Evolutionary conservation across 2,888 invertebrate genomes (phyloP), one percentile per base, ranked within the genome.

Genomic region (Agonopterix heracliana): DNA sequence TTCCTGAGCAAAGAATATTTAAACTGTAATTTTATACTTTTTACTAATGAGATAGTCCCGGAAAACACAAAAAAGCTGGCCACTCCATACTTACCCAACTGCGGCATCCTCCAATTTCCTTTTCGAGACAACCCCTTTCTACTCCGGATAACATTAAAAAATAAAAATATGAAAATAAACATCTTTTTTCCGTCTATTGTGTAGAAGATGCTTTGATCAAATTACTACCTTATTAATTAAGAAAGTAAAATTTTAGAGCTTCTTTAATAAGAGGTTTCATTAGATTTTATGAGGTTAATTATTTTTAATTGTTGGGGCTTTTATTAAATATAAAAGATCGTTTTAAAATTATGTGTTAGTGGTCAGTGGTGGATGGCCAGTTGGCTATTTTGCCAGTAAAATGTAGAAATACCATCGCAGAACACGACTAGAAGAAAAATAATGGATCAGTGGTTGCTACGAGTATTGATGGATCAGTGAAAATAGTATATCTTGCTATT

Each of bases 21-120:
- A 26, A 26, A 26, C 26, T 7, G 26, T 26, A 26, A 26, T 26
- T 26, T 26, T 26, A 26, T 26, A 26, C 26, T 26, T 26, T 26
- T 26, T 5, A 26, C 26, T 26, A 26, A 26, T 26, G 26, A 10
- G 34, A 45, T 9, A 35, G 14, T 45, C 45, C 36, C 1, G 13
- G 17, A 13, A 14, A 47, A 42, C n/a, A 26, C 14, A 9, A 11
- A 47, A 52, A 44, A 11, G 44, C 46, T 64, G 60, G 61, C 44
- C 59, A 65, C 56, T 55, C 55, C 49, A 59, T 52, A 48, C 50
- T 51, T 52, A 50, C 59, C 61, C 57, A 58, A 62, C 62, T 61
- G 62, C 59, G 61, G 55, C 59, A 62, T 60, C 53, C 63, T 66
- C 66, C 72, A 73, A 74, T 75, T 74, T 75, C 71, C 74, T 70